Evolutionary conservation across 2,113 vertebrate genomes (phyloP), one percentile per base, ranked within the genome.

Genomic region (Channa maculata): DNA sequence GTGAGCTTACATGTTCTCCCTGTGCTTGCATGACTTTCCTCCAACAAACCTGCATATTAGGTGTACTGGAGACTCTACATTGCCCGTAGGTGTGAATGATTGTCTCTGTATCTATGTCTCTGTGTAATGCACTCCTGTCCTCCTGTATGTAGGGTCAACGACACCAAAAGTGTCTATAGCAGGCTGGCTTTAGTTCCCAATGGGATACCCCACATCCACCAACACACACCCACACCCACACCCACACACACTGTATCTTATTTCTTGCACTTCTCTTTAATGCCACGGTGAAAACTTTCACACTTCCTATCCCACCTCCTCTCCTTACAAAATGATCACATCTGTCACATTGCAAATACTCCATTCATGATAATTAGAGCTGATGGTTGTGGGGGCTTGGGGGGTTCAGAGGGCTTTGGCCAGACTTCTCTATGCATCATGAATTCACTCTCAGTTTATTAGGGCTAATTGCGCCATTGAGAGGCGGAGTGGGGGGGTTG

Each of bases 391-490:
- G 52, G 12, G 12, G 48, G 52, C 39, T 7, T 5, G 50, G 13
- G 38, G 66, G 12, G 4, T 15, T 39, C 41, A 24, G 53, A 49
- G 54, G 39, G 36, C 79, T 72, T 53, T 71, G 83, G 75, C 67
- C 65, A 66, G 65, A 83, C 69, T 68, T 46, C 75, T 67, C 64
- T 68, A 67, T 79, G 73, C 81, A 70, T 68, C 58, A 75, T 79
- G 77, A 79, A 80, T 71, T 37, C 58, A 65, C 78, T 82, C 85
- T 75, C 65, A 62, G 83, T 90, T 79, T 89, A 88, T 91, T 88
- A 80, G 50, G 48, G 65, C 73, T 92, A 90, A 90, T 91, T 89
- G 78, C 49, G 10, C 84, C 79, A 86, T 64, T 77, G 84, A 87
- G 86, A 87, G 76, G 65, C 34, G 24, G 52, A 44, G 65, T 4